These are phyloP conservation scores for Cryptops parisi DNA, from an alignment of 2,888 invertebrate species.

Conservation along the genomic window DNA sequence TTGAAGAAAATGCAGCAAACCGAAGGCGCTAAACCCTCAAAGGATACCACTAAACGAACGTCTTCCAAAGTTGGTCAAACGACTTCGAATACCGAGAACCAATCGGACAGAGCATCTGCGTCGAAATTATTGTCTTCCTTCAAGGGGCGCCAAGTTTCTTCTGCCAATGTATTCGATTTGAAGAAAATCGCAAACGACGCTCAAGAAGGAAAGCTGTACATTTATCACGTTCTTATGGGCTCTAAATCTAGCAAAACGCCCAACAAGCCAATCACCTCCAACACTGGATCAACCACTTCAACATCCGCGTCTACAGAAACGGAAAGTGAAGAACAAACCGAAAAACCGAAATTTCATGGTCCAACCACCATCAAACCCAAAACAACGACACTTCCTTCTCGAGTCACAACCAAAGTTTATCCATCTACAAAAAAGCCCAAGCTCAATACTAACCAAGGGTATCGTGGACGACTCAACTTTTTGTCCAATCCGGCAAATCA, in stretches of 20 bases:
- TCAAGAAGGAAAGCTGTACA: conserved; percentile 5
- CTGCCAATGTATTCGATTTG: too few species aligned
- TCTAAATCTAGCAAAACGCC: background rate
- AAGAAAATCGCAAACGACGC: too few species aligned
- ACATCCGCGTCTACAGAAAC: background rate
- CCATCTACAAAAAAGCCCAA: background rate
- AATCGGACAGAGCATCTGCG: too few species aligned
- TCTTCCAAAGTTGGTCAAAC: too few species aligned
- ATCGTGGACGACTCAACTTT: background rate
- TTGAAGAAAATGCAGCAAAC: too few species aligned
- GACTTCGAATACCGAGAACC: too few species aligned
- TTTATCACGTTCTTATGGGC: conserved; percentile 1
- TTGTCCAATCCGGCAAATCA: too few species aligned
- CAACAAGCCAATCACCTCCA: background rate
- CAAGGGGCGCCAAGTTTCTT: too few species aligned
- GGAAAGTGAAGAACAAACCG: background rate
- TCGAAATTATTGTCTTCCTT: too few species aligned
- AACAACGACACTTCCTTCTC: background rate
- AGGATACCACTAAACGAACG: too few species aligned
- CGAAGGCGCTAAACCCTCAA: too few species aligned
- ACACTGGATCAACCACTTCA: background rate
- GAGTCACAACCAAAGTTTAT: background rate
- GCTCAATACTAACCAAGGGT: too few species aligned
- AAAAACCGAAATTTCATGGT: background rate
- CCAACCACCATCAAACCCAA: background rate